A percentile compares a stretch with the other conserved stretches of the same genome.
Conservation (phyloP, 2,113 vertebrate species). For the Ploceus nigricollis region DNA sequence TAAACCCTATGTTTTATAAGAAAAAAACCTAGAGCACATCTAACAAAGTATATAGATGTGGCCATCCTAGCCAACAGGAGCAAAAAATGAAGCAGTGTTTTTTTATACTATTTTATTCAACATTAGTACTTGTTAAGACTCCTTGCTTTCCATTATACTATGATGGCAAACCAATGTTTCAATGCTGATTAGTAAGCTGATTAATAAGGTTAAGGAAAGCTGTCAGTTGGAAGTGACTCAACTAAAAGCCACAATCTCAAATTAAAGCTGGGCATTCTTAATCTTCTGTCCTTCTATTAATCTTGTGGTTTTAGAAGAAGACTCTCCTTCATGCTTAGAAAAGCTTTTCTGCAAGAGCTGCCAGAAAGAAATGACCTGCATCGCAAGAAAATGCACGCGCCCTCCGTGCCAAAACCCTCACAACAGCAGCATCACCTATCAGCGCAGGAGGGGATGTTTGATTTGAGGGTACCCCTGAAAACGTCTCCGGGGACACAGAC, state of each 20-base stretch:
- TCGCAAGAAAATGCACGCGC: accelerated
- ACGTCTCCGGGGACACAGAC: accelerated
- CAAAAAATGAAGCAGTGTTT: neutral
- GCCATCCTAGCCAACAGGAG: neutral
- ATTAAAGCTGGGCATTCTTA: neutral
- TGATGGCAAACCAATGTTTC: neutral
- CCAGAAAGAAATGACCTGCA: neutral
- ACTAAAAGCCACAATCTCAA: conserved; percentile 18
- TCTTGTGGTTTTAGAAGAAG: neutral
- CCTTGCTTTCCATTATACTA: neutral
- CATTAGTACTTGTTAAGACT: neutral
- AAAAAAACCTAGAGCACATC: neutral
- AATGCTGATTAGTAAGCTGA: neutral
- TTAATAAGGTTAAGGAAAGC: neutral
- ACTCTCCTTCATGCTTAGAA: neutral
- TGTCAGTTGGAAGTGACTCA: neutral
- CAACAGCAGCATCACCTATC: neutral
- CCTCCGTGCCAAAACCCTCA: neutral
- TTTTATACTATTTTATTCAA: neutral
- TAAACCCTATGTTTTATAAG: neutral
- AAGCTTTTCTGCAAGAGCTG: neutral
- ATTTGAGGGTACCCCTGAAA: neutral
- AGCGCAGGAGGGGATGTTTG: no score
- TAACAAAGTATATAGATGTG: neutral
- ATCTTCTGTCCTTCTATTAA: neutral